Base-by-base conservation (phyloP, 2,113 vertebrate species). In the Tonatia bakeri region DNA sequence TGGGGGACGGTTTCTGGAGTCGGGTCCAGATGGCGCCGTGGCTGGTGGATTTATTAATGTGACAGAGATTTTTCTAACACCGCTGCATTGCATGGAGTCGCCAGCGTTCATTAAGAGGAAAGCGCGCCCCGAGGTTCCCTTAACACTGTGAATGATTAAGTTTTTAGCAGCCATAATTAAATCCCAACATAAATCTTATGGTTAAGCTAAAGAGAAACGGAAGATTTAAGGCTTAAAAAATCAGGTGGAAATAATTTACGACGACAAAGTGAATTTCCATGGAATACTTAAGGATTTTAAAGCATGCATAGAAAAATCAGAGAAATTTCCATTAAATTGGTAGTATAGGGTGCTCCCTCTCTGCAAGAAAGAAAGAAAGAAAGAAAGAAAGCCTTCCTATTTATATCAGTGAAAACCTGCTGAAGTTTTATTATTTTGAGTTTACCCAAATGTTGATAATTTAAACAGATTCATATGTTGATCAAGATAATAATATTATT, bases 301-400 rank as follows among this genome's bases (percentile, higher is more conserved):
- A 64, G 14, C 1, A 20, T 40, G 33, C 54, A 17, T 22, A 69
- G 24, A 50, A 36, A 72, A 73, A 84, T 28, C 2, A 64, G 33
- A 43, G 1, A 67, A 67, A 33, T 76, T 61, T 64, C 10, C 50
- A 61, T 38, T 52, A 38, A 43, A 28, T 33, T 50, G 73, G 17
- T 1, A 31, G 1, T 84, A 24, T n/a, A 54, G 11, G 47, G 10
- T 6, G 16, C 11, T 22, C 5, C 5, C 11, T 69, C 0, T 36
- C 20, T 43, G 56, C 36, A 12, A 16, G n/a, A n/a, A n/a, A n/a
- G n/a, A n/a, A n/a, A n/a, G n/a, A n/a, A n/a, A n/a, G n/a, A n/a
- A n/a, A n/a, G n/a, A n/a, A n/a, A n/a, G n/a, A n/a, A n/a, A n/a
- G n/a, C 16, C 6, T 19, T 50, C 4, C 9, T 24, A 24, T 28